Percentiles rank a stretch among this genome's conserved stretches.
Evolutionary conservation across 2,113 vertebrate species (phyloP).

Genomic region (Coptodon bakossiorum): DNA sequence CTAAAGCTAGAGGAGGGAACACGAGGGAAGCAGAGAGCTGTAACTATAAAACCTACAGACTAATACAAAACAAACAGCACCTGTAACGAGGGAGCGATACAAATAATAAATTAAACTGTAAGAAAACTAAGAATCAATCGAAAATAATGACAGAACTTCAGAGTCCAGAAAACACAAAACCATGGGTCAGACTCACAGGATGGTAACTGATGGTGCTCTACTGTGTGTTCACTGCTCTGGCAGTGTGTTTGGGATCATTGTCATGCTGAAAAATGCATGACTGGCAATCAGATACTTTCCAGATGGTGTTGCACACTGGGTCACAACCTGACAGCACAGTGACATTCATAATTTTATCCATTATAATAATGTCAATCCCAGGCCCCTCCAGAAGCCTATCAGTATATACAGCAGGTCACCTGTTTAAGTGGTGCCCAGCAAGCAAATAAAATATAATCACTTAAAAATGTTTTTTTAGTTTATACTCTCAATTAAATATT

Average conservation of each 20-base stretch:
- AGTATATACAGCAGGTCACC: neutral
- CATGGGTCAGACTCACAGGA: neutral
- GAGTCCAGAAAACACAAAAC: neutral
- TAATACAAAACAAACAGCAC: neutral
- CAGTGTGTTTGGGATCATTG: neutral
- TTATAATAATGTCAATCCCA: neutral
- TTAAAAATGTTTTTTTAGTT: neutral
- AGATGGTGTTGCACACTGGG: neutral
- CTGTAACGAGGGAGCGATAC: neutral
- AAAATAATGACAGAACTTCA: neutral
- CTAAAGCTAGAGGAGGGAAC: neutral
- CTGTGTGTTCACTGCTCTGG: neutral
- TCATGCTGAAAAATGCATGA: neutral
- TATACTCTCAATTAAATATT: neutral
- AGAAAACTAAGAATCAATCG: neutral
- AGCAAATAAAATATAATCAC: neutral
- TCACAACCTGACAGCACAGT: neutral
- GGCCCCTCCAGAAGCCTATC: neutral
- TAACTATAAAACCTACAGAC: neutral
- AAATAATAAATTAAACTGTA: neutral
- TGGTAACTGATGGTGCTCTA: neutral
- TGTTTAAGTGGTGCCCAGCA: neutral
- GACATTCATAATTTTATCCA: neutral
- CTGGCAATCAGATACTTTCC: neutral
- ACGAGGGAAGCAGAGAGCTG: neutral